Conservation (phyloP, 2,888 invertebrate species). For the Eurytoma adleriae region DNA sequence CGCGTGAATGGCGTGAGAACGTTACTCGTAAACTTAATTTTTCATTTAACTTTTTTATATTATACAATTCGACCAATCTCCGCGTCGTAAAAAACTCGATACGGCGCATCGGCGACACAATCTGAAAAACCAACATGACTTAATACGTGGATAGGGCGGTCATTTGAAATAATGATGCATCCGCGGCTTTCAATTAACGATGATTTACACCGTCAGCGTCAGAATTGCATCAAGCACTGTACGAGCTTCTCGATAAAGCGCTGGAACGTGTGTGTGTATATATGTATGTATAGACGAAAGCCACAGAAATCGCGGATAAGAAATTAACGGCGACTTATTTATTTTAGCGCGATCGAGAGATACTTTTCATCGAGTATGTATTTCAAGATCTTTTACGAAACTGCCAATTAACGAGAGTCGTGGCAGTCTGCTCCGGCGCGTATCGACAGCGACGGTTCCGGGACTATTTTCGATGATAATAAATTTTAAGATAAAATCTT, state of each 20-base stretch:
- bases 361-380: slow-evolving; percentile 14
- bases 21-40: too few relatives aligned
- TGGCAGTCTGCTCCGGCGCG: not conserved
- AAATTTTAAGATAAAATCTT: too few relatives aligned
- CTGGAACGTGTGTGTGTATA: not conserved
- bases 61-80: too few relatives aligned
- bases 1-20: too few relatives aligned
- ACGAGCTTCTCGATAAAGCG: not conserved
- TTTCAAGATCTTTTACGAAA: slow-evolving; percentile 1
- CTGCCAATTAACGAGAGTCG: slow-evolving; percentile 5
- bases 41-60: too few relatives aligned
- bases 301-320: not conserved
- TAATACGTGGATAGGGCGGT: not conserved
- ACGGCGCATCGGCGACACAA: too few relatives aligned
- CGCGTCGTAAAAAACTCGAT: too few relatives aligned
- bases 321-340: slow-evolving; percentile 17
- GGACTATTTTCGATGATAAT: too few relatives aligned
- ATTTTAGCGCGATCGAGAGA: not conserved
- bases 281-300: not conserved
- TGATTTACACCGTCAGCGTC: slow-evolving; percentile 6
- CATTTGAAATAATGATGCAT: slow-evolving; percentile 16
- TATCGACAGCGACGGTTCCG: not conserved
- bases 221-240: not conserved
- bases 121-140: not conserved
- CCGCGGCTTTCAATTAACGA: slow-evolving; percentile 24